These are phyloP conservation scores for Cydia strobilella DNA, from an alignment of 1,140 invertebrate species.

Conservation along the genomic window DNA sequence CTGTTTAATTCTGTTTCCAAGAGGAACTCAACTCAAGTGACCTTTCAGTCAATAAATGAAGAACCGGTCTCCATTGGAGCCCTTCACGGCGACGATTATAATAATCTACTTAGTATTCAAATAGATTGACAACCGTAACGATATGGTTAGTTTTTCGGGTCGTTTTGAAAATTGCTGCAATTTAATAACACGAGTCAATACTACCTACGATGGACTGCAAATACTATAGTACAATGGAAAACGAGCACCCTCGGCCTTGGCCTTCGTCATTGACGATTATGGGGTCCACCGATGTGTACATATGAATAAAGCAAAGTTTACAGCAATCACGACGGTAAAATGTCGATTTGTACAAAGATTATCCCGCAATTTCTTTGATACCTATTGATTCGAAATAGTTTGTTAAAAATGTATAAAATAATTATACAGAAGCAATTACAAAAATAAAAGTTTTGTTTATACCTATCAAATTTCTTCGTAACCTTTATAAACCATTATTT, in stretches of 20 bases:
- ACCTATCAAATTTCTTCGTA: too few relatives aligned
- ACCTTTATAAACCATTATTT: too few relatives aligned
- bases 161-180: not conserved
- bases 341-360: too few relatives aligned
- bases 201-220: not conserved
- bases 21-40: slow-evolving; percentile 1
- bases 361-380: too few relatives aligned
- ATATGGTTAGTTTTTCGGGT: not conserved
- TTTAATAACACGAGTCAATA: slow-evolving; percentile 1
- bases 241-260: too few relatives aligned
- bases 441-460: too few relatives aligned
- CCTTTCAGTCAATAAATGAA: slow-evolving; percentile 16
- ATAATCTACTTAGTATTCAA: not conserved
- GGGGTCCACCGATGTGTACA: not conserved
- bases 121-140: not conserved
- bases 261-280: not conserved
- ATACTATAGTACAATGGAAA: too few relatives aligned
- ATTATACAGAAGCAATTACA: too few relatives aligned
- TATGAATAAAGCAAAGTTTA: not conserved
- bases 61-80: not conserved
- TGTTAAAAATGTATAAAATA: too few relatives aligned
- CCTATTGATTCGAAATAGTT: too few relatives aligned
- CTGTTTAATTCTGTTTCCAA: not conserved
- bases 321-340: too few relatives aligned
- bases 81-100: not conserved